Evolutionary conservation across 2,113 vertebrate species (phyloP), one percentile per base, ranked within the genome.

Genomic region (Gobiocypris rarus): DNA sequence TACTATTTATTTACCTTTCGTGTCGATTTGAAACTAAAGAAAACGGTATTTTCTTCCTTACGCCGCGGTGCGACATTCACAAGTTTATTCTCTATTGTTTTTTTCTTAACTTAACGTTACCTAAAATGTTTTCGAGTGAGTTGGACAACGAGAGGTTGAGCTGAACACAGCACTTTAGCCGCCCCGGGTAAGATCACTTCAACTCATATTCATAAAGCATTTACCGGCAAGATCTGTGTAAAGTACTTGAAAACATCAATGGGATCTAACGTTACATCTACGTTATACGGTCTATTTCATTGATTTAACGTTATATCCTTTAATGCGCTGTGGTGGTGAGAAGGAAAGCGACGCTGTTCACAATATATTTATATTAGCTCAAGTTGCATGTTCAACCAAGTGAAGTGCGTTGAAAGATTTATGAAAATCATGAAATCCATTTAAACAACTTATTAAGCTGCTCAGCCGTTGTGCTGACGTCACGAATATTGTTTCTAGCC

Each of bases 131-230:
- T 73, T 50, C 28, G 71, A 74, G 61, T 65, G 76, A 74, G 28
- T 79, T 71, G 79, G 81, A 82, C 75, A 56, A 75, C 58, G 13
- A 63, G 48, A 48, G 56, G 70, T 65, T 70, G 69, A 84, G 22
- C 75, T 48, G 58, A 86, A 73, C 58, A 56, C 63, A 82, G 45
- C 50, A 34, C 61, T 54, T 75, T 65, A 73, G 73, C 77, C 82
- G 50, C 79, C 63, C 45, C 77, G 76, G 67, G 86, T 83, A 78
- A 86, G 76, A 14, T 45, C n/a, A 75, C 78, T 58, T 34, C 52
- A 61, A 24, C 26, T 69, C 1, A 5, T 13, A 54, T 38, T 43
- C 3, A 67, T 15, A 10, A 2, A 52, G 10, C 10, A 67, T 34
- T 48, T 31, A 31, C 73, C 31, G 71, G 14, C 48, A 63, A 79